These are phyloP conservation scores for Marmota flaviventris DNA, from an alignment of 2,113 vertebrate genomes.

Conservation along the genomic window DNA sequence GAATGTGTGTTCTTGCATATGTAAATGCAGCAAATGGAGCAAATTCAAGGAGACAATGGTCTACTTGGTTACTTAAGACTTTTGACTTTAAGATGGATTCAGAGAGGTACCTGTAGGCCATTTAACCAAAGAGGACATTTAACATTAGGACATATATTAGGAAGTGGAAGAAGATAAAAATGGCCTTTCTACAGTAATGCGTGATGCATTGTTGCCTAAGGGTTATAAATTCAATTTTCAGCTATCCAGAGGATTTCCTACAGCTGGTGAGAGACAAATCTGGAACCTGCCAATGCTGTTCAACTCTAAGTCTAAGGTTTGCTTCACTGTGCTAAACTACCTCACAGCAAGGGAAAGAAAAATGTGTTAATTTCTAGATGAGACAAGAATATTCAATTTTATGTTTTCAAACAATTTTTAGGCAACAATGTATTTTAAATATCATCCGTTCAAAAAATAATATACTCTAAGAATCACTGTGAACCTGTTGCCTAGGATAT, in stretches of 20 bases:
- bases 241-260: not conserved
- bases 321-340: not conserved
- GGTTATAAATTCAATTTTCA: not conserved
- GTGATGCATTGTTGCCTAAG: not conserved
- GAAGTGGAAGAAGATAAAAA: conserved; percentile 19
- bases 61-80: not conserved
- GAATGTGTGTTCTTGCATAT: not conserved
- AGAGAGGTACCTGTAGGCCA: not conserved
- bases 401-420: conserved; percentile 2
- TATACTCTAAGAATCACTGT: not conserved
- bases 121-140: not conserved
- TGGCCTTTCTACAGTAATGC: not conserved
- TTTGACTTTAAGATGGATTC: not conserved
- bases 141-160: not conserved
- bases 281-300: not conserved
- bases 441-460: conserved; percentile 1
- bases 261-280: not conserved
- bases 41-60: not conserved
- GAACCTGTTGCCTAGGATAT: not conserved
- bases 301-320: not conserved
- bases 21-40: not conserved
- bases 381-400: not conserved
- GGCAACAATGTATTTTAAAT: conserved; percentile 39
- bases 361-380: not conserved
- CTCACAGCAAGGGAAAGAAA: not conserved